Percentiles rank a stretch among this genome's conserved stretches.
Evolutionary conservation across 2,113 vertebrate genomes (phyloP).

Genomic region (Cynocephalus volans): DNA sequence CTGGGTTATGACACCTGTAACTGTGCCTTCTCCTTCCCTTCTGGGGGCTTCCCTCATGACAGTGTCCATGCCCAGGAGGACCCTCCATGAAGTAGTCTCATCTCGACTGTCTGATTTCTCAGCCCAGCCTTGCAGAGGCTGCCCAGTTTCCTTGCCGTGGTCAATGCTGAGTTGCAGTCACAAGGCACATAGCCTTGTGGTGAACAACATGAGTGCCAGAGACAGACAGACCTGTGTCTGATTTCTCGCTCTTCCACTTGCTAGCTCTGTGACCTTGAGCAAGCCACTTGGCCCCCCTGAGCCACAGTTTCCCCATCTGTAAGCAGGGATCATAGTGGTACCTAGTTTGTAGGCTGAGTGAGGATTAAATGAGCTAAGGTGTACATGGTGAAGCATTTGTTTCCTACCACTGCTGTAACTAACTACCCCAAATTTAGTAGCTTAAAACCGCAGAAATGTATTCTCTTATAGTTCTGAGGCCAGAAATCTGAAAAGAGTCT

Average conservation of each 20-base stretch:
- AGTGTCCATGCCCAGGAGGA: no score
- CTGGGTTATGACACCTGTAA: background rate
- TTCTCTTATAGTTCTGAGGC: background rate
- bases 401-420: background rate
- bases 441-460: constrained; percentile 3
- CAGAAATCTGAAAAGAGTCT: background rate
- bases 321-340: background rate
- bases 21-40: background rate
- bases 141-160: background rate
- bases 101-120: background rate
- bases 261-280: background rate
- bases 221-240: background rate
- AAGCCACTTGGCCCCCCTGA: background rate
- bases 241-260: background rate
- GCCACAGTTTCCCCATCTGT: background rate
- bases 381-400: background rate
- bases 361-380: background rate
- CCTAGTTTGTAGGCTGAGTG: background rate
- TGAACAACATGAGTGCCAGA: background rate
- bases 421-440: background rate
- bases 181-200: background rate
- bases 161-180: background rate
- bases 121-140: background rate
- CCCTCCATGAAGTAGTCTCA: background rate
- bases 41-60: background rate